Conservation (phyloP, 2,113 vertebrate genomes). For the Pogona vitticeps region DNA sequence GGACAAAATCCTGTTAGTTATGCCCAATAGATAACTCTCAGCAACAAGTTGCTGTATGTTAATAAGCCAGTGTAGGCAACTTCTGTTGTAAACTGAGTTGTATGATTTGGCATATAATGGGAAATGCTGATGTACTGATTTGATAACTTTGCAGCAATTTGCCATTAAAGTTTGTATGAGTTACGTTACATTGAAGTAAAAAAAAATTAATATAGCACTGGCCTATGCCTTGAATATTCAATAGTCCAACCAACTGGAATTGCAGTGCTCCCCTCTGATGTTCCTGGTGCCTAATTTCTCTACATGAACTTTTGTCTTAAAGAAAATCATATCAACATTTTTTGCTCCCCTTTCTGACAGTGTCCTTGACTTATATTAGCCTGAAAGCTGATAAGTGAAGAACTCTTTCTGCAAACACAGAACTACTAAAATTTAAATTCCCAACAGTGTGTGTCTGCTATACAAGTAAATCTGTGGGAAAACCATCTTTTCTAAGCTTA, state of each 20-base stretch:
- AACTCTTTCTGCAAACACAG: conserved; percentile 40
- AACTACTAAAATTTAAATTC: conserved; percentile 44
- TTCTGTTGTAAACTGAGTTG: too few species aligned
- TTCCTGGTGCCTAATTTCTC: not conserved
- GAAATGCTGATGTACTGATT: too few species aligned
- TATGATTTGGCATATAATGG: too few species aligned
- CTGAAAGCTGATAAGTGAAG: conserved; percentile 27
- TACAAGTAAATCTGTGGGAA: conserved; percentile 9
- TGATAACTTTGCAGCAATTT: too few species aligned
- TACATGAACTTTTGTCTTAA: not conserved
- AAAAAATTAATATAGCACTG: too few species aligned
- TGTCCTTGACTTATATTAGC: not conserved
- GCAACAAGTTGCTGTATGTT: too few species aligned
- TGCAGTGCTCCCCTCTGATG: not conserved
- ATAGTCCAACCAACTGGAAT: not conserved
- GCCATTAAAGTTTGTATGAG: too few species aligned
- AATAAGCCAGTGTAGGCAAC: too few species aligned
- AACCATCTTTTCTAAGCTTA: conserved; percentile 3
- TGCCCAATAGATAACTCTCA: too few species aligned
- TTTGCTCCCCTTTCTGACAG: conserved; percentile 64
- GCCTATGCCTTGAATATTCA: not conserved
- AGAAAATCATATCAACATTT: conserved; percentile 40
- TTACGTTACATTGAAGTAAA: too few species aligned
- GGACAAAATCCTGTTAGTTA: too few species aligned
- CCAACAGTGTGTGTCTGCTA: not conserved